Conservation (phyloP, 2,797 vertebrate genomes). For the Sebastes nivosus region DNA sequence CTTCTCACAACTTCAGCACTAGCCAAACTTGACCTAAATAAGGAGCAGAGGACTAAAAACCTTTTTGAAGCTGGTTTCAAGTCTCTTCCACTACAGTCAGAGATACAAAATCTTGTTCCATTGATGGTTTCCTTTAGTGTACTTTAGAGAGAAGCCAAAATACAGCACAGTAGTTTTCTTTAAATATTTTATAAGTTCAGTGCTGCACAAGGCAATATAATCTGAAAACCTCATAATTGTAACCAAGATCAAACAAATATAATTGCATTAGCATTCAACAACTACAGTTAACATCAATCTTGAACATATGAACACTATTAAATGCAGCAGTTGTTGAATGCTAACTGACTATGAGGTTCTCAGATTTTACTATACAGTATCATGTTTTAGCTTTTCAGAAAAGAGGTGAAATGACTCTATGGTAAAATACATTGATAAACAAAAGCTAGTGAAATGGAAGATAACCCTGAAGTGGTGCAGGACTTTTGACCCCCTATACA, state of each 20-base stretch:
- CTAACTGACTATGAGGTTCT: background rate
- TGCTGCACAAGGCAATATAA: background rate
- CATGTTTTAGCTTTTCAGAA: background rate
- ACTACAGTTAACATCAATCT: background rate
- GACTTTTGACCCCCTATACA: background rate
- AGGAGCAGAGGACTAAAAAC: background rate
- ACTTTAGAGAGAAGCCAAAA: background rate
- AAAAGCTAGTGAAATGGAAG: background rate
- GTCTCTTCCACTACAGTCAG: background rate
- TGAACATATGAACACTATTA: background rate
- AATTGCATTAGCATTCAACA: background rate
- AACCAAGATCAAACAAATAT: background rate
- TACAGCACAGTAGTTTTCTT: background rate
- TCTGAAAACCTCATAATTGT: background rate
- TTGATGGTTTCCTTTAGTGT: background rate
- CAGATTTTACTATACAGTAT: background rate
- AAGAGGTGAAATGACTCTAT: background rate
- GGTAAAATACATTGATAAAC: background rate
- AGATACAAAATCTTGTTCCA: background rate
- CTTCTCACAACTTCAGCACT: background rate
- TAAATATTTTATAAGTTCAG: background rate
- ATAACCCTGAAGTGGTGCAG: background rate
- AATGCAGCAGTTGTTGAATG: background rate
- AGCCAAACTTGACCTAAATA: background rate
- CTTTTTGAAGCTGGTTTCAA: background rate